Evolutionary conservation across 2,797 vertebrate species (phyloP).

Genomic region (Chaetodon trifasciatus): DNA sequence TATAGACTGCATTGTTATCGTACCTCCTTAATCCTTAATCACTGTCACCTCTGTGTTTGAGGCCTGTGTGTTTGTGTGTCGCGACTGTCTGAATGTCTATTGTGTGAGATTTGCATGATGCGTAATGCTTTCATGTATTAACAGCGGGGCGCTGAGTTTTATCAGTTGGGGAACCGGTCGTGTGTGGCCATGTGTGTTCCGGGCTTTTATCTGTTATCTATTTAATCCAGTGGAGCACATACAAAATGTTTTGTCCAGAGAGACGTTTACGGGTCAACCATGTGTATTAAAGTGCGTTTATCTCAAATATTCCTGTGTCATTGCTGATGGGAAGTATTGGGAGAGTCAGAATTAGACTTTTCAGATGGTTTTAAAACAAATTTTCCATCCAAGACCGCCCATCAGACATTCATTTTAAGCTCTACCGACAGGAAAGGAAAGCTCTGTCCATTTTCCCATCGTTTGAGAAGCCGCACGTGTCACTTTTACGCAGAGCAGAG

Average conservation of each 20-base stretch:
- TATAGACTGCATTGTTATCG: slow-evolving; percentile 55
- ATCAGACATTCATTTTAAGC: slow-evolving; percentile 2
- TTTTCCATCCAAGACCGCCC: neutral
- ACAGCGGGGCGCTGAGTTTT: slow-evolving; percentile 92
- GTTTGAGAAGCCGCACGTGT: slow-evolving; percentile 31
- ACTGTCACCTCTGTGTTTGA: slow-evolving; percentile 60
- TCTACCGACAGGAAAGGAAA: slow-evolving; percentile 7
- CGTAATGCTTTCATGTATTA: slow-evolving; percentile 86
- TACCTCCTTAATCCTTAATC: slow-evolving; percentile 47
- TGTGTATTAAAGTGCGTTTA: slow-evolving; percentile 91
- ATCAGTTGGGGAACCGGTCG: slow-evolving; percentile 87
- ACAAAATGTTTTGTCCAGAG: slow-evolving; percentile 81
- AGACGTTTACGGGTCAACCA: slow-evolving; percentile 93
- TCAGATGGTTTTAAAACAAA: neutral
- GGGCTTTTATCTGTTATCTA: slow-evolving; percentile 84
- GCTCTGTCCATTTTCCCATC: neutral
- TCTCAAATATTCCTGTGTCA: slow-evolving; percentile 57
- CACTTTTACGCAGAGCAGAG: slow-evolving; percentile 39
- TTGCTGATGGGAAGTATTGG: slow-evolving; percentile 39
- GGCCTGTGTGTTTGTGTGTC: slow-evolving; percentile 68
- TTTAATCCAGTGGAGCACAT: slow-evolving; percentile 86
- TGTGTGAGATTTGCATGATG: slow-evolving; percentile 91
- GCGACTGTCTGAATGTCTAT: slow-evolving; percentile 82
- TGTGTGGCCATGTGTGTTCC: slow-evolving; percentile 46
- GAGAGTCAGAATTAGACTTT: neutral